Base-by-base conservation (phyloP, 2,797 vertebrate genomes). In the Argyrosomus regius region DNA sequence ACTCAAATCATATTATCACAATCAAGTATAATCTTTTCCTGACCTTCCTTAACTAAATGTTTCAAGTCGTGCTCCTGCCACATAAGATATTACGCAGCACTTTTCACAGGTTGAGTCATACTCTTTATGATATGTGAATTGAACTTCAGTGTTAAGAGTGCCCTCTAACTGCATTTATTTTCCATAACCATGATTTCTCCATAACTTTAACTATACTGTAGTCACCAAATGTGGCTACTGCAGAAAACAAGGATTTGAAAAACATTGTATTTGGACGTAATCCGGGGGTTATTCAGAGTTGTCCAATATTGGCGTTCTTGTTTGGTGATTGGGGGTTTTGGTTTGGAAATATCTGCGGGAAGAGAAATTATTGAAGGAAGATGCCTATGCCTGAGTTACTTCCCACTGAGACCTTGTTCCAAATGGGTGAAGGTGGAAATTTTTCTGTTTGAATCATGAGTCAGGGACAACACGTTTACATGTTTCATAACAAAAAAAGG, bases 401-500 rank as follows among this genome's bases (percentile, higher is more conserved):
- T 45, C 20, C 39, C 11, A 26, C 39, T 41, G 35, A 68, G 22
- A 39, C 8, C 24, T 75, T 75, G 45, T 65, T 13, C 41, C 2
- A 73, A 46, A 74, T 35, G 53, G 24, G 66, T 71, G 57, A 61
- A 45, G 3, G 11, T 31, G 7, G 39, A 61, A 60, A 59, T 50
- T 59, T 58, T 69, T 77, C 41, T 17, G 13, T 60, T 68, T 58
- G 1, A 63, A 76, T 17, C 22, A 73, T 52, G n/a, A 67, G 16
- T 43, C 28, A 11, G 11, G 22, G 13, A 6, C 6, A 49, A 56
- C 17, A 3, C 60, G 65, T 72, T 74, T 78, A 64, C 45, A 56
- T 54, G 39, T 75, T 78, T 62, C n/a, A 50, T 13, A 14, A 50
- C 31, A 11, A 35, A 41, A 52, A 80, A 82, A 66, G 31, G 49